Evolutionary conservation across 2,888 invertebrate species (phyloP).

Genomic region (Drosophila leonis): DNA sequence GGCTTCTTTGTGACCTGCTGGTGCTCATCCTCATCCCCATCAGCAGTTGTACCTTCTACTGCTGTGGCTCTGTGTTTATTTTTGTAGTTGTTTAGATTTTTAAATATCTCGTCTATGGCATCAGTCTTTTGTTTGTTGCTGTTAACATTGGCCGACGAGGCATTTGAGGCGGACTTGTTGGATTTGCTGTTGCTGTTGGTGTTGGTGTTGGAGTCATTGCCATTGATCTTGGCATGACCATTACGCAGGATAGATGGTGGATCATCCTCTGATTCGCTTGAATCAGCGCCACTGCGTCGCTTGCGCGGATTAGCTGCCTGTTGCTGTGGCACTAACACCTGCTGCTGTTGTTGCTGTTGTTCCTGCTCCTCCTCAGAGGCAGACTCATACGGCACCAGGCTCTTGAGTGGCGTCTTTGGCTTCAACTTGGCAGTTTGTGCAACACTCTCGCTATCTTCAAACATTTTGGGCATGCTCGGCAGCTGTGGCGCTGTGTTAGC

Average conservation of each 20-base stretch:
- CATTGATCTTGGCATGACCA: conserved; percentile 63
- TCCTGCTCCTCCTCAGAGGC: conserved; percentile 86
- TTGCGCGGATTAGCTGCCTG: conserved; percentile 63
- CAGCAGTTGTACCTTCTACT: conserved; percentile 15
- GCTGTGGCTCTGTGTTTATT: conserved; percentile 43
- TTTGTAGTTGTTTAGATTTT: conserved; percentile 59
- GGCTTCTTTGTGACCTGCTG: conserved; percentile 28
- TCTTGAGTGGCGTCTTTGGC: conserved; percentile 76
- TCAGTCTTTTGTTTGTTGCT: conserved; percentile 78
- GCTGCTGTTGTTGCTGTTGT: conserved; percentile 25
- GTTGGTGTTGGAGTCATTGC: conserved; percentile 24
- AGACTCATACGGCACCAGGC: conserved; percentile 88
- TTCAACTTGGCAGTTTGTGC: conserved; percentile 59
- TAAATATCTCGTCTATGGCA: conserved; percentile 82
- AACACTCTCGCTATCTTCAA: conserved; percentile 47
- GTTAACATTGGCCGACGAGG: conserved; percentile 59
- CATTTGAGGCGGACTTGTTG: conserved; percentile 57
- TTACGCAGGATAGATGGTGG: conserved; percentile 39
- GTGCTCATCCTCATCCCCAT: conserved; percentile 23
- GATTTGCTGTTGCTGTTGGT: conserved; percentile 35
- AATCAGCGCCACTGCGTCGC: conserved; percentile 63
- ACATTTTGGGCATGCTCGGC: conserved; percentile 85
- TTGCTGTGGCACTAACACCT: conserved; percentile 14
- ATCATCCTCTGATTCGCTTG: conserved; percentile 62
- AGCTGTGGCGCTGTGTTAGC: conserved; percentile 71